Evolutionary conservation across 1,140 invertebrate species (phyloP).

Genomic region (Drosophila tristis): DNA sequence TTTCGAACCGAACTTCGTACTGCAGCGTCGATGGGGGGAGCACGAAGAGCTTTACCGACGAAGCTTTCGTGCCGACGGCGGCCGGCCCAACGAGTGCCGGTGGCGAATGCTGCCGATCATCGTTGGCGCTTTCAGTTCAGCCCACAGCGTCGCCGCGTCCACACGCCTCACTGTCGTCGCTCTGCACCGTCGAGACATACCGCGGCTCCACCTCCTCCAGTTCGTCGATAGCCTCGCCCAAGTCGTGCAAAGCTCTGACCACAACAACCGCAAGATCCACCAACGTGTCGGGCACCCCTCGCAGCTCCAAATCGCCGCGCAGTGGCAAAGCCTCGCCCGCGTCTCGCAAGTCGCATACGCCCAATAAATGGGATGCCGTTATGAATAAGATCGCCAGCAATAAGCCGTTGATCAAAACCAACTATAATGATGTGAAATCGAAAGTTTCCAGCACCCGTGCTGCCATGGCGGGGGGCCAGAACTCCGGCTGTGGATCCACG

Average conservation of each 20-base stretch:
- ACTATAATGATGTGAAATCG: slow-evolving; percentile 92
- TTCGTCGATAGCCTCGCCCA: slow-evolving; percentile 64
- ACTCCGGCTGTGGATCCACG: background rate
- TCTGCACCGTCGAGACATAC: slow-evolving; percentile 65
- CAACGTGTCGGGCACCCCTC: slow-evolving; percentile 5
- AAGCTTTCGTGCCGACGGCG: slow-evolving; percentile 65
- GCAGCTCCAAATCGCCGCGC: slow-evolving; percentile 57
- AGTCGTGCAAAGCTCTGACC: slow-evolving; percentile 49
- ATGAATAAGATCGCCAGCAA: slow-evolving; percentile 92
- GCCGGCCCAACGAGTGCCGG: slow-evolving; percentile 24
- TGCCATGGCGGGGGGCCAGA: slow-evolving; percentile 36
- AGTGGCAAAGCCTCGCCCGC: slow-evolving; percentile 20
- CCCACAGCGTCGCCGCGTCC: slow-evolving; percentile 69
- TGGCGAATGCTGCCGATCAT: slow-evolving; percentile 36
- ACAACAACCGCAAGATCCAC: slow-evolving; percentile 24
- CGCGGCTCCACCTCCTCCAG: slow-evolving; percentile 40
- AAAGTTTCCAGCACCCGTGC: slow-evolving; percentile 86
- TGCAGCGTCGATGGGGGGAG: slow-evolving; percentile 80
- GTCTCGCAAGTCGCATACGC: slow-evolving; percentile 82
- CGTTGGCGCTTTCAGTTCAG: slow-evolving; percentile 67
- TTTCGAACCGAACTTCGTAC: slow-evolving; percentile 83
- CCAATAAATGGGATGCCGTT: slow-evolving; percentile 90
- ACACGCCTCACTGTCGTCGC: slow-evolving; percentile 69
- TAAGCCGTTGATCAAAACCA: slow-evolving; percentile 89
- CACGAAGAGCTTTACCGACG: slow-evolving; percentile 75